Evolutionary conservation across 2,113 vertebrate species (phyloP), one percentile per base, ranked within the genome.

Genomic region (Grammomys surdaster): DNA sequence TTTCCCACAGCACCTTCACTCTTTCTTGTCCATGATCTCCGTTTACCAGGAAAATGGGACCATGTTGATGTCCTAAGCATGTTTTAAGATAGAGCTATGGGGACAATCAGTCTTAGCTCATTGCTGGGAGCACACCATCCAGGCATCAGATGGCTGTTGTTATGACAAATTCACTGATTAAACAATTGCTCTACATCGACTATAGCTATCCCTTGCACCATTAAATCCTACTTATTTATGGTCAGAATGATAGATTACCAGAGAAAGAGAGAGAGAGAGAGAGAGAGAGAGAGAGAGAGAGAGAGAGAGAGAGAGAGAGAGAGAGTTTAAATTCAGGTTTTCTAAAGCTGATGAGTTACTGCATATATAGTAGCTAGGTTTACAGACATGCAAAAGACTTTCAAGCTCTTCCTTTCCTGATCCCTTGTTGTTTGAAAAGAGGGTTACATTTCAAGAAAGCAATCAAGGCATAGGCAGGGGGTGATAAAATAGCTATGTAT

Each of bases 351-450:
- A 13, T 12, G 36, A 90, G 48, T 26, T 69, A 76, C 1, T 90
- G 58, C 84, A 78, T 13, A 65, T 3, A 48, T 19, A 82, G 31
- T 2, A 10, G 22, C 58, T 43, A 46, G 69, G 40, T 58, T 72
- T 84, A 63, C n/a, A 28, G 36, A 43, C 0, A 22, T n/a, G 36
- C 17, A 80, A 70, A 3, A 70, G 40, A 88, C 3, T 40, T 91
- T 90, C 48, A 31, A 40, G 60, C 16, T 14, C 16, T 5, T 0
- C 9, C 5, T 1, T 2, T 0, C 3, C 2, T 0, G 1, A 36
- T 4, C 12, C 22, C 26, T 73, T 73, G 69, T 16, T 73, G 76
- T 80, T 36, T 13, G 54, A 69, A 56, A 16, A 22, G 31, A 22
- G 3, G 28, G 22, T 48, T 60, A n/a, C 22, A 77, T 28, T 31